Conservation (phyloP, 2,113 vertebrate species). For the Nibea coibor region DNA sequence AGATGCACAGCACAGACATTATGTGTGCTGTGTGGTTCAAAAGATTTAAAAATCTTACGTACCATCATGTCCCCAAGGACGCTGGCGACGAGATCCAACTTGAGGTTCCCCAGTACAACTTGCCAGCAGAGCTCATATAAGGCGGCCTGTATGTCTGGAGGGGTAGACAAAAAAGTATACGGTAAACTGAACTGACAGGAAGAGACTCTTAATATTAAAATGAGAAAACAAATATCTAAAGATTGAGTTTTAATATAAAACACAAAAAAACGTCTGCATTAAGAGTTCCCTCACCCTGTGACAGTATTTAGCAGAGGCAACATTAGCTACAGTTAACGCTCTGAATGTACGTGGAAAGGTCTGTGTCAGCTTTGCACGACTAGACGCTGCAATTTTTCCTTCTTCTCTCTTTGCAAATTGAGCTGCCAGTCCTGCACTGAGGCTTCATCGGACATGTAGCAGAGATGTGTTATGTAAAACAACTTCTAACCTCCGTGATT, state of each 20-base stretch:
- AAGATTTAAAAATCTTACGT: slow-evolving; percentile 64
- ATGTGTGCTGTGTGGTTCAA: too few species aligned
- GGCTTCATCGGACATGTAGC: neutral
- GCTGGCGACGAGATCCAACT: slow-evolving; percentile 91
- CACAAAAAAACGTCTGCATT: neutral
- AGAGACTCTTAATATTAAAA: neutral
- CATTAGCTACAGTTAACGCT: neutral
- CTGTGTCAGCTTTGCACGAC: neutral
- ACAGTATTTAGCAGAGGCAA: neutral
- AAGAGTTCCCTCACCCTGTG: too few species aligned
- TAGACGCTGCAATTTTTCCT: neutral
- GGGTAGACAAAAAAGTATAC: slow-evolving; percentile 57
- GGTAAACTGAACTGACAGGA: neutral
- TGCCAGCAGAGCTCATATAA: slow-evolving; percentile 96
- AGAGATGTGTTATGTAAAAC: neutral
- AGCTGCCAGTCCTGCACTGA: neutral
- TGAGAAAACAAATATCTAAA: neutral
- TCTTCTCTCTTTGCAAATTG: neutral
- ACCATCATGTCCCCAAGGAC: slow-evolving; percentile 95
- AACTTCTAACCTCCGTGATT: neutral
- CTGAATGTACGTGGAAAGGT: neutral
- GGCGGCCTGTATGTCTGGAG: slow-evolving; percentile 92
- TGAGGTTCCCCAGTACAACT: slow-evolving; percentile 93
- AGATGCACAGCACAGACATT: neutral
- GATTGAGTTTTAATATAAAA: neutral